Evolutionary conservation across 2,888 invertebrate genomes (phyloP).

Genomic region (Hybos culiciformis): DNA sequence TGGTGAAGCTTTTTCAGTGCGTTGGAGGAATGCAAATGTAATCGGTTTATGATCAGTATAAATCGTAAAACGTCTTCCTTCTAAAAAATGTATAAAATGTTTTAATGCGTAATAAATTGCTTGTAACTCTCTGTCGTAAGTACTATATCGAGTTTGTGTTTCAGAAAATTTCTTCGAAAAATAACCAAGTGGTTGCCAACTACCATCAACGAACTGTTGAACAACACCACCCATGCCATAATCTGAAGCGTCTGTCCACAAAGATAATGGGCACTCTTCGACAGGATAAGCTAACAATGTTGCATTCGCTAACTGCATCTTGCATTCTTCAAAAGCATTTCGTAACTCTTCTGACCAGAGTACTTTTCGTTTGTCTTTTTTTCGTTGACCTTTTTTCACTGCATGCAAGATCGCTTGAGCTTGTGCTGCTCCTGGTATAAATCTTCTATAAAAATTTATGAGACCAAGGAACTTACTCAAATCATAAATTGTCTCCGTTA

Average conservation of each 20-base stretch:
- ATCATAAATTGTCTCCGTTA: too few species aligned
- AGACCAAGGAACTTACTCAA: too few species aligned
- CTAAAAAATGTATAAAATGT: conserved; percentile 6
- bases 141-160: conserved; percentile 3
- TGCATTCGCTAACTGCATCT: neutral
- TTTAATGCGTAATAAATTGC: neutral
- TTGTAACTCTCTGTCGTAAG: conserved; percentile 6
- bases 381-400: too few species aligned
- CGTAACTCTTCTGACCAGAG: neutral
- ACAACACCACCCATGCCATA: neutral
- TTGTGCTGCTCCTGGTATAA: too few species aligned
- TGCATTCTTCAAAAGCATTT: neutral
- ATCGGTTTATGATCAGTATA: conserved; percentile 8
- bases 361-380: too few species aligned
- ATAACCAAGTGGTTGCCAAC: conserved; percentile 3
- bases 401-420: too few species aligned
- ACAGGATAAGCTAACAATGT: neutral
- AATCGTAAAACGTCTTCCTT: conserved; percentile 1
- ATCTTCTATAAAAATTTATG: too few species aligned
- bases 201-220: neutral
- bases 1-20: conserved; percentile 2
- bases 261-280: neutral
- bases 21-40: neutral
- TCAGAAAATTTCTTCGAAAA: neutral
- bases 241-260: neutral